phyloP scores from a whole-genome alignment of 2,113 vertebrate species.

The Todiramphus saurophagus region DNA sequence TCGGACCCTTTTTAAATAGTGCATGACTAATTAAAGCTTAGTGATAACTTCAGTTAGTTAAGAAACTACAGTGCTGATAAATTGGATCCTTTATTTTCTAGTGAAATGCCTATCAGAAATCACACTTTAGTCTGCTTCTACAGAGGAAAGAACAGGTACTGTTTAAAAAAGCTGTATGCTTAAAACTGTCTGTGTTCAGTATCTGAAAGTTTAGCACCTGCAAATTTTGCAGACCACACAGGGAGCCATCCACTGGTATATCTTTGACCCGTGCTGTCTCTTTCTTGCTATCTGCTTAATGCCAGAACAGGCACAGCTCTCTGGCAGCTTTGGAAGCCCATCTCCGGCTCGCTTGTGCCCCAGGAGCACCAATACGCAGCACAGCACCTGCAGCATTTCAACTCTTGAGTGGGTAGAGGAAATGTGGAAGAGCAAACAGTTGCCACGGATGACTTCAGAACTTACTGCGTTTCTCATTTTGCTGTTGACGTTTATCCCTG shows the following conservation, averaged over 20 bases:
- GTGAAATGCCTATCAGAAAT: background rate
- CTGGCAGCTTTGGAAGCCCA: background rate
- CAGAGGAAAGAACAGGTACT: background rate
- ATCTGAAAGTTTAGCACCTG: background rate
- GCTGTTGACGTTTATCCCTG: background rate
- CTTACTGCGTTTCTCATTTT: background rate
- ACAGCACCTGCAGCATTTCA: rapidly evolving
- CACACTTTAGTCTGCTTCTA: background rate
- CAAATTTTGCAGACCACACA: background rate
- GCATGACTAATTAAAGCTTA: background rate
- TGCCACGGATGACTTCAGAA: background rate
- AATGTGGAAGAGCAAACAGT: background rate
- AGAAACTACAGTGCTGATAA: background rate
- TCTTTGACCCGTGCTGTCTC: background rate
- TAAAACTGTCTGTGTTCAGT: background rate
- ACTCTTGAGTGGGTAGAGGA: background rate
- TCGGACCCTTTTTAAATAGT: background rate
- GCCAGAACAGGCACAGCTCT: background rate
- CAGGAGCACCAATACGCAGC: rapidly evolving
- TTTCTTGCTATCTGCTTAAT: background rate
- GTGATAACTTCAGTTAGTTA: background rate
- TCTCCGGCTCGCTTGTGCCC: background rate
- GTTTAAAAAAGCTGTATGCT: background rate
- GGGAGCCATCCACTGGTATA: background rate
- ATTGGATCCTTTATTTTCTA: background rate